Evolutionary conservation across 2,888 invertebrate genomes (phyloP), one percentile per base, ranked within the genome.

Genomic region (Pterostichus niger): DNA sequence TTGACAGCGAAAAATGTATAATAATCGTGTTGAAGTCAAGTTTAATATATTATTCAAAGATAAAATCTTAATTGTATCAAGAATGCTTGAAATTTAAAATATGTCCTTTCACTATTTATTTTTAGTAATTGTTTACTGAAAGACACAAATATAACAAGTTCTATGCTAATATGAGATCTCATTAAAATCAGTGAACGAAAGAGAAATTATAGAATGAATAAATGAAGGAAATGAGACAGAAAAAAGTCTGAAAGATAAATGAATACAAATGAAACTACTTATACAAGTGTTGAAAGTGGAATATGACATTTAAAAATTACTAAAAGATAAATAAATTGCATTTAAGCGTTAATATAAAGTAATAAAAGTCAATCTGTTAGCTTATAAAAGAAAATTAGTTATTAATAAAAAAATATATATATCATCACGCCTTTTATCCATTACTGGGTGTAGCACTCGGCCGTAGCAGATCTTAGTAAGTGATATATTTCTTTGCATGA

Each of bases 241-340:
- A 64, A 64, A 33, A 24, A 24, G 35, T 64, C 52, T 46, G 31
- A 75, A 13, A 24, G 44, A 44, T 73, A 73, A 44, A 44, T 52
- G 31, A 75, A 75, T 49, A 52, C 31, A 24, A 24, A 49, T 49
- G 17, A 75, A 75, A 75, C 13, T 17, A 40, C 40, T 40, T n/a
- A 35, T 11, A 64, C 31, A 31, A 11, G 31, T 44, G 33, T 40
- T 68, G 40, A 68, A 44, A 64, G 64, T 64, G 64, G 31, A 64
- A 64, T 9, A 64, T 6, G 15, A 17, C 11, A 59, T 11, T 15
- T 24, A 17, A 33, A 31, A 31, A 0, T 11, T 31, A 1, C 24
- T 24, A 5, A 3, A 40, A 40, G 64, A 64, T 64, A 64, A 64
- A 24, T 31, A 35, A 64, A 49, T 49, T 49, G n/a, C 49, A 49